These are phyloP conservation scores for Luperina nickerlii DNA, from an alignment of 2,888 invertebrate genomes.

Conservation along the genomic window DNA sequence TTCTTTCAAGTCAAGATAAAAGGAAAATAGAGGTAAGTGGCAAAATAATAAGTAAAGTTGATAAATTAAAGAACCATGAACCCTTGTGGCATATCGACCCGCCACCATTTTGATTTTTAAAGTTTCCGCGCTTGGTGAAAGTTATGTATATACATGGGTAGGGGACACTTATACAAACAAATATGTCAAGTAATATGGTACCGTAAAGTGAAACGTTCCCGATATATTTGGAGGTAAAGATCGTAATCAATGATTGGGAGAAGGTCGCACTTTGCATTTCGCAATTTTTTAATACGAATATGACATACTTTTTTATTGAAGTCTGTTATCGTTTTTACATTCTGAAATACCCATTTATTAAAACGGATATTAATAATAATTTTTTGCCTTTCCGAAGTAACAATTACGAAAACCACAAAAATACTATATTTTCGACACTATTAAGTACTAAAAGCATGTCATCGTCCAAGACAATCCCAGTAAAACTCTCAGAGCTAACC, in stretches of 20 bases:
- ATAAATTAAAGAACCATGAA: too few relatives aligned
- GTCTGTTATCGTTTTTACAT: background rate
- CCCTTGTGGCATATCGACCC: too few relatives aligned
- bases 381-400: background rate
- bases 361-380: background rate
- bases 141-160: too few relatives aligned
- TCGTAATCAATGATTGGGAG: background rate
- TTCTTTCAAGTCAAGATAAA: background rate
- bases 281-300: background rate
- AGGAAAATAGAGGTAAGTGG: background rate
- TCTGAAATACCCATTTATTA: background rate
- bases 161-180: too few relatives aligned
- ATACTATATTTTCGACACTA: too few relatives aligned
- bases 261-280: background rate
- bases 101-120: too few relatives aligned
- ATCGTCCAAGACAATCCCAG: constrained; percentile 19
- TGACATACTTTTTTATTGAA: background rate
- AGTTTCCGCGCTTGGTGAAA: too few relatives aligned
- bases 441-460: constrained; percentile 23
- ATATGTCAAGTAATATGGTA: too few relatives aligned
- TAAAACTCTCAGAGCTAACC: constrained; percentile 45
- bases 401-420: background rate
- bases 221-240: too few relatives aligned
- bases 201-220: too few relatives aligned
- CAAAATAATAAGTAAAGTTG: too few relatives aligned